Evolutionary conservation across 2,888 invertebrate genomes (phyloP).

Genomic region (Athrips mouffetella): DNA sequence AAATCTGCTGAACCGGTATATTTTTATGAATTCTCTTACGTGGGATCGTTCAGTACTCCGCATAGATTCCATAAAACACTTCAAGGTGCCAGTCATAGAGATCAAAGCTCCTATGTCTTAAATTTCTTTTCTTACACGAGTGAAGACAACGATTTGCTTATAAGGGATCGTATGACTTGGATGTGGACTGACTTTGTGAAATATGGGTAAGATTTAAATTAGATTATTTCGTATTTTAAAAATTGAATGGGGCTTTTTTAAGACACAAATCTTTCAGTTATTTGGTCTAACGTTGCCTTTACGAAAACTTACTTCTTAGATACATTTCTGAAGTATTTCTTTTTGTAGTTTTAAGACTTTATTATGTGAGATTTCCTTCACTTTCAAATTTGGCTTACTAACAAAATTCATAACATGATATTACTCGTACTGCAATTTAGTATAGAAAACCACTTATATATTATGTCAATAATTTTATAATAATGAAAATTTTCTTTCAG

Average conservation of each 20-base stretch:
- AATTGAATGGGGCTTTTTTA: not conserved
- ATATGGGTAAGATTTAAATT: conserved; percentile 50
- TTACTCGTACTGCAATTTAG: not conserved
- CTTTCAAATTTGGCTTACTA: not conserved
- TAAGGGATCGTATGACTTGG: conserved; percentile 53
- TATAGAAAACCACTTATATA: not conserved
- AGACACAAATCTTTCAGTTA: not conserved
- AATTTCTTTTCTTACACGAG: conserved; percentile 57
- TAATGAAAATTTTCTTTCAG: conserved; percentile 48
- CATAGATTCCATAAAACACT: conserved; percentile 56
- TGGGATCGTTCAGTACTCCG: conserved; percentile 54
- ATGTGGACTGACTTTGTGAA: conserved; percentile 69
- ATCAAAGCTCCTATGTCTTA: conserved; percentile 60
- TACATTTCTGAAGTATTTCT: too few relatives aligned
- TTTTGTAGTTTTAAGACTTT: too few relatives aligned
- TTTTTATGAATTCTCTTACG: conserved; percentile 62
- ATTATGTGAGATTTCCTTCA: too few relatives aligned
- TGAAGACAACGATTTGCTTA: conserved; percentile 50
- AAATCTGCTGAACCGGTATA: conserved; percentile 44
- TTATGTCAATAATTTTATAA: not conserved
- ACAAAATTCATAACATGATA: not conserved
- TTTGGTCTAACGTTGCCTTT: not conserved
- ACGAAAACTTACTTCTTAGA: too few relatives aligned
- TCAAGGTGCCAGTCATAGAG: conserved; percentile 65
- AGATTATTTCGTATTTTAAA: not conserved